Percentiles rank a stretch among this genome's conserved stretches.
phyloP scores from a whole-genome alignment of 1,140 invertebrate genomes.

The Drosophila quadrilineata region DNA sequence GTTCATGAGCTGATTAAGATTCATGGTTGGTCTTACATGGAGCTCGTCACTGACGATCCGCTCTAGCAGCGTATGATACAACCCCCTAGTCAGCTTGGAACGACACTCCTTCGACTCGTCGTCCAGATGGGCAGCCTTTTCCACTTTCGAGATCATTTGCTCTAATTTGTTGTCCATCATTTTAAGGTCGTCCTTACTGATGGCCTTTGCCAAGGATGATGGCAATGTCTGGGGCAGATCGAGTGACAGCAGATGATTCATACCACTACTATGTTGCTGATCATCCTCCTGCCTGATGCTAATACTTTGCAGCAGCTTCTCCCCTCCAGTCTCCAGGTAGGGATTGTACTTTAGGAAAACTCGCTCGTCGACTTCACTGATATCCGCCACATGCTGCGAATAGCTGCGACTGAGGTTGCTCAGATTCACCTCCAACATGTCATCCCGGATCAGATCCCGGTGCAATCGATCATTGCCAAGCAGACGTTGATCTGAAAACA shows the following conservation, averaged over 20 bases:
- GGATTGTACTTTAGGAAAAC: constrained; percentile 88
- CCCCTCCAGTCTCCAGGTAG: not conserved
- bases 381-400: constrained; percentile 93
- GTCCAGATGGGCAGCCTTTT: not conserved
- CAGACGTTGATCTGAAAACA: constrained; percentile 57
- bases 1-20: constrained; percentile 85
- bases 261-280: not conserved
- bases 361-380: constrained; percentile 97
- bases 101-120: not conserved
- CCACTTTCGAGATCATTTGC: constrained; percentile 21
- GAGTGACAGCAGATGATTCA: constrained; percentile 1
- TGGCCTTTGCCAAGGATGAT: not conserved
- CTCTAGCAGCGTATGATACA: constrained; percentile 95
- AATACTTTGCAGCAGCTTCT: not conserved
- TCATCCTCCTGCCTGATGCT: not conserved
- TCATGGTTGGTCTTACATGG: constrained; percentile 85
- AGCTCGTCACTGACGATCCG: constrained; percentile 91
- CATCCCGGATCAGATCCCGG: constrained; percentile 87
- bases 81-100: constrained; percentile 22
- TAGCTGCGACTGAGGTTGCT: constrained; percentile 93
- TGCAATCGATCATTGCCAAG: constrained; percentile 83
- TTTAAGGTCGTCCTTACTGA: not conserved
- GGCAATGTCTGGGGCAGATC: constrained; percentile 30
- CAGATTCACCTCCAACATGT: constrained; percentile 89
- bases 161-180: constrained; percentile 8